Evolutionary conservation across 2,797 vertebrate species (phyloP).

Genomic region (Arctocebus calabarensis): DNA sequence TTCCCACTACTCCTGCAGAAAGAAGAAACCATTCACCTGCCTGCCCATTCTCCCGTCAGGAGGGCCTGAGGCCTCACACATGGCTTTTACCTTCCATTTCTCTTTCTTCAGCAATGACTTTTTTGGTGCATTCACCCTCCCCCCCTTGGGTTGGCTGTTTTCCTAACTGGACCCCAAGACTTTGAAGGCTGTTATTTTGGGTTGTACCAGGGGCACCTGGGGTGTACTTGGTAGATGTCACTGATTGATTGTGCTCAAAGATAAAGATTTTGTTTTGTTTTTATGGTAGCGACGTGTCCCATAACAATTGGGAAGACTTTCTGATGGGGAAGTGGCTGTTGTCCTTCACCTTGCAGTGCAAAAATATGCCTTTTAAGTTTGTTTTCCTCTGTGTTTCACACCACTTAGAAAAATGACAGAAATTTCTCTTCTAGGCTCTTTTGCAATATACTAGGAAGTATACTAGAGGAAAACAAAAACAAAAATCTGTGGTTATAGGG

Average conservation of each 20-base stretch:
- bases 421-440: neutral
- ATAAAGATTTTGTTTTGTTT: neutral
- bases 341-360: neutral
- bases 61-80: neutral
- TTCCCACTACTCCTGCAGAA: neutral
- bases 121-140: neutral
- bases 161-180: neutral
- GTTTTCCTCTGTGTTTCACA: neutral
- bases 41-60: neutral
- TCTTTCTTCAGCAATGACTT: neutral
- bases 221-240: neutral
- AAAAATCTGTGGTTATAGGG: neutral
- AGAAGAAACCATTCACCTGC: neutral
- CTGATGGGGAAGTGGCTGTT: neutral
- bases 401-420: slow-evolving; percentile 48
- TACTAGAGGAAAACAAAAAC: neutral
- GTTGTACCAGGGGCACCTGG: accelerated
- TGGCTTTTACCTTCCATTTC: neutral
- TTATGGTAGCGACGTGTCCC: neutral
- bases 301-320: neutral
- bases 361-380: neutral
- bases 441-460: neutral
- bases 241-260: neutral
- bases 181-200: neutral
- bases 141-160: neutral